phyloP scores from a whole-genome alignment of 2,113 vertebrate species.

The Xenopus laevis region DNA sequence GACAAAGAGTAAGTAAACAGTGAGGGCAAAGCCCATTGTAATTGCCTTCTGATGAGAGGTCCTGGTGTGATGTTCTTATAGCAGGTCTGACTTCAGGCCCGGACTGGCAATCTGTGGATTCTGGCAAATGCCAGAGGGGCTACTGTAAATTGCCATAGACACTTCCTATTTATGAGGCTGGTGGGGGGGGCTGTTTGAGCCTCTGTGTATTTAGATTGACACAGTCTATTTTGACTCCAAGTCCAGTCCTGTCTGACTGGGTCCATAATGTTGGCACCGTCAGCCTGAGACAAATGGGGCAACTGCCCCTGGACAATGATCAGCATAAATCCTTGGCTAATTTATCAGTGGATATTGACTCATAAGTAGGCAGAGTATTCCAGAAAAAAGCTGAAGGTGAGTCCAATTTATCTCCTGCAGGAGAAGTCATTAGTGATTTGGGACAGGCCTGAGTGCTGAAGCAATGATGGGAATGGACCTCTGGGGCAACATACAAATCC shows the following conservation, averaged over 20 bases:
- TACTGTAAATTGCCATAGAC: no score
- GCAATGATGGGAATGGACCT: conserved; percentile 20
- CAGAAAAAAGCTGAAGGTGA: conserved; percentile 4
- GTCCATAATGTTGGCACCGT: neutral
- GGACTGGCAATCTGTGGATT: no score
- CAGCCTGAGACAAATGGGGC: conserved; percentile 12
- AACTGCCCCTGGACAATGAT: neutral
- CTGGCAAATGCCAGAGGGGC: no score
- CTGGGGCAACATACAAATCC: conserved; percentile 3
- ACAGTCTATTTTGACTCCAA: no score
- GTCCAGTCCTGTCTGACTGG: no score
- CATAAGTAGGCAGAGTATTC: neutral
- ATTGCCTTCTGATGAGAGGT: conserved; percentile 13
- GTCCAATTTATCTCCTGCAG: conserved; percentile 8
- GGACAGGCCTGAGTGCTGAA: neutral
- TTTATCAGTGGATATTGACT: conserved; percentile 16
- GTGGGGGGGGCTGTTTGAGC: no score
- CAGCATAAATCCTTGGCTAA: conserved; percentile 9
- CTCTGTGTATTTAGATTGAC: no score
- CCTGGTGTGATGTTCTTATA: neutral
- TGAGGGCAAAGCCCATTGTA: conserved; percentile 1
- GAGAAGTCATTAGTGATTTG: conserved; percentile 22
- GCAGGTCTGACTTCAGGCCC: neutral
- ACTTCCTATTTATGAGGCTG: no score
- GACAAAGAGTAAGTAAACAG: neutral